Evolutionary conservation across 2,888 invertebrate genomes (phyloP), one percentile per base, ranked within the genome.

Genomic region (Cosmia trapezina): DNA sequence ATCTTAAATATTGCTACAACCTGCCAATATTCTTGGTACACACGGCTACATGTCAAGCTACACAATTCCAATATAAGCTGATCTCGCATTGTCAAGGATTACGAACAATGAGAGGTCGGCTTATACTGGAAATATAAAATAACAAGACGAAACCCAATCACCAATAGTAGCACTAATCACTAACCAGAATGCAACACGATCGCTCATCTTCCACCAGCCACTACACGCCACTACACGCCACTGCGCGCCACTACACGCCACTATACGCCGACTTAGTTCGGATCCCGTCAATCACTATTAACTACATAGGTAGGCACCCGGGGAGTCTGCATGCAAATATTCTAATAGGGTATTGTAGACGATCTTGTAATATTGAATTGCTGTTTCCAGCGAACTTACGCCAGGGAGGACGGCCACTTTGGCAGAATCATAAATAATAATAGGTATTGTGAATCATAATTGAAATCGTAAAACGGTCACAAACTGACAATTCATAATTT

Each of bases 231-330:
- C n/a, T 19, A 12, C n/a, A 37, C 65, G 53, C 60, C 67, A 59
- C 7, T 12, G 12, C 3, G 7, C 56, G 37, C 51, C 37, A n/a
- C 47, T 59, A 7, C 4, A 19, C 69, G 56, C 76, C 68, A 57
- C 61, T 61, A n/a, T 49, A 49, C 67, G 64, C 66, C 70, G 61
- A 70, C 64, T 76, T 65, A 71, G 64, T 68, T 59, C 47, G 33
- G 45, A 63, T 70, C 28, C 61, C 65, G 80, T 80, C 80, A 80
- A 71, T 80, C 76, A 80, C 61, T 65, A 71, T 75, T 76, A 80
- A 66, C n/a, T 45, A 41, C 47, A 41, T 22, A 60, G 28, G 14
- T 64, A 51, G 64, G 51, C 66, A 47, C 75, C 53, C 8, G 57
- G 73, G 74, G 59, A 74, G 59, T 2, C 51, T 53, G 28, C 43